Evolutionary conservation across 2,888 invertebrate species (phyloP), one percentile per base, ranked within the genome.

Genomic region (Hedya salicella): DNA sequence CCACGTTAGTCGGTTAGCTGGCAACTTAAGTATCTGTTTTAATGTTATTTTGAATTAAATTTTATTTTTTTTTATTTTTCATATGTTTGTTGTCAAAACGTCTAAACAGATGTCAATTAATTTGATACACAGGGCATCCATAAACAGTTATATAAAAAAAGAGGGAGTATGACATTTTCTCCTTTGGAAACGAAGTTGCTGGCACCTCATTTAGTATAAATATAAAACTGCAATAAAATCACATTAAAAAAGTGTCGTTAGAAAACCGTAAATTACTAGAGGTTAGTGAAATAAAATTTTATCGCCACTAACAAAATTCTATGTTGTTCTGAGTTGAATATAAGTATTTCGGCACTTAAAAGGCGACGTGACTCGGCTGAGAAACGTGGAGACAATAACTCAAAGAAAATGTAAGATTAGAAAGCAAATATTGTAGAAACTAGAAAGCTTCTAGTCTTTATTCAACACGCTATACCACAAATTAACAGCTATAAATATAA

Each of bases 281-380:
- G 25, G 9, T 1, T 40, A 25, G n/a, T 36, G 17, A 54, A 54
- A 40, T 25, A 54, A 1, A 25, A 25, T 25, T 14, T 42, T 42
- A 42, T 39, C 3, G 16, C 25, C n/a, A 19, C 19, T 3, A 42
- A 54, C 25, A 54, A 25, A 14, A 25, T 40, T 40, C 14, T 11
- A 14, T 1, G 3, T 53, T 50, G 36, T 36, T 39, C 1, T 21
- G n/a, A 54, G 21, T 40, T 19, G 19, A 16, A 1, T 32, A 19
- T 25, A 52, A 16, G 50, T 30, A 30, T 30, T 54, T 44, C 30
- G 13, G 56, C 42, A 56, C 44, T 56, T 56, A 44, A 56, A 56
- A 13, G 1, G 30, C 9, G 16, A 56, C 56, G 56, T 56, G 56
- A 16, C 42, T 42, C 11, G 42, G 21, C 25, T 56, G 3, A 3